Evolutionary conservation across 2,113 vertebrate genomes (phyloP), one percentile per base, ranked within the genome.

Genomic region (Anarrhichthys ocellatus): DNA sequence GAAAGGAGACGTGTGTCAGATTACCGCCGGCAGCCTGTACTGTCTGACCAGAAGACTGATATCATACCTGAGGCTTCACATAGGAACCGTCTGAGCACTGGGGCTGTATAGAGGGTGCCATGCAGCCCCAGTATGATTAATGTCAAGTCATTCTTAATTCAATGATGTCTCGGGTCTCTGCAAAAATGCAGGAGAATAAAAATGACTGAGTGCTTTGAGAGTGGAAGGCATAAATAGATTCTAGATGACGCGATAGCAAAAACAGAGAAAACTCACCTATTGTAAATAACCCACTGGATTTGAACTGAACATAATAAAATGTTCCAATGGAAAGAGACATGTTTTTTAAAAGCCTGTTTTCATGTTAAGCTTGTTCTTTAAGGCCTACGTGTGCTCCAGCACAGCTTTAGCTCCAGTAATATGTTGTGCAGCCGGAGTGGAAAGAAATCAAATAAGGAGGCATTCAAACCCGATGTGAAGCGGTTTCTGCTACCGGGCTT

Each of bases 401-500:
- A 13, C 62, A 15, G 72, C 56, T 74, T 59, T 17, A 77, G 8
- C 44, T 73, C 65, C 29, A 54, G 38, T 40, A 24, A 80, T 32
- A 46, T 40, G 66, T 67, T 68, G 24, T 44, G 50, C 44, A 70
- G 69, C 44, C 24, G 36, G 48, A 58, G 58, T 17, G 17, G 38
- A 40, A 73, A 62, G 48, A 73, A 76, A 66, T 18, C 34, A 11
- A 54, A n/a, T 22, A 8, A 56, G 22, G n/a, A 73, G 73, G 72
- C 61, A 32, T 69, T 85, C 62, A 73, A 40, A 82, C 36, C 66
- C 48, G 65, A 88, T 73, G 50, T 17, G 56, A 78, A 64, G 74
- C 38, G 44, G 58, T 73, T 78, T 81, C 65, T 80, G 81, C 86
- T 59, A 67, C 78, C 76, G 18, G 4, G n/a, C 69, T 71, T 79